These are phyloP conservation scores for Myotis planiceps DNA, from an alignment of 2,797 vertebrate genomes.

Conservation along the genomic window DNA sequence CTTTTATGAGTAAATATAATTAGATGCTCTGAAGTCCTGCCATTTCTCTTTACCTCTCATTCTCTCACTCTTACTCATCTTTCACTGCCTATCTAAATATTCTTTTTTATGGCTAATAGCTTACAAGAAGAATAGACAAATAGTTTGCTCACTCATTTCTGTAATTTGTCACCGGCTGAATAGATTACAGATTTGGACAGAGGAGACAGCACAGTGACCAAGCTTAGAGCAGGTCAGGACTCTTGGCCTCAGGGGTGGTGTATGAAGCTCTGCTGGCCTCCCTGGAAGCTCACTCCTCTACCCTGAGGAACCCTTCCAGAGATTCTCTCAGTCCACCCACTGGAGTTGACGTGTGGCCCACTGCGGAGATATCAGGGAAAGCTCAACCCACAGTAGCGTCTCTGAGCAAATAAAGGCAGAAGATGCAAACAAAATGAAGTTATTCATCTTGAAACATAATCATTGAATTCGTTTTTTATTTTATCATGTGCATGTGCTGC, in stretches of 20 bases:
- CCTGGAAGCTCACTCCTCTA: background rate
- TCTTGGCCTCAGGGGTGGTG: background rate
- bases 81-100: background rate
- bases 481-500: background rate
- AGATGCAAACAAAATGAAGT: background rate
- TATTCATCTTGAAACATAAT: background rate
- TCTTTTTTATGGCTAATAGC: background rate
- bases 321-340: background rate
- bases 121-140: background rate
- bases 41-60: background rate
- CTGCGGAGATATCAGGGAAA: background rate
- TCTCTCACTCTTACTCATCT: background rate
- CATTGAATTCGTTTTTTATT: background rate
- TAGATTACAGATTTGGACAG: background rate
- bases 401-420: background rate
- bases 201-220: background rate
- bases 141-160: background rate
- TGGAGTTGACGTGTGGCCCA: background rate
- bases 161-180: background rate
- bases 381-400: background rate
- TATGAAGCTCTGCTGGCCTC: background rate
- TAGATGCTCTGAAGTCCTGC: background rate
- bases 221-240: background rate
- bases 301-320: background rate
- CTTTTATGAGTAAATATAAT: background rate